phyloP scores from a whole-genome alignment of 2,797 vertebrate genomes.

The Kryptolebias ocellatus region DNA sequence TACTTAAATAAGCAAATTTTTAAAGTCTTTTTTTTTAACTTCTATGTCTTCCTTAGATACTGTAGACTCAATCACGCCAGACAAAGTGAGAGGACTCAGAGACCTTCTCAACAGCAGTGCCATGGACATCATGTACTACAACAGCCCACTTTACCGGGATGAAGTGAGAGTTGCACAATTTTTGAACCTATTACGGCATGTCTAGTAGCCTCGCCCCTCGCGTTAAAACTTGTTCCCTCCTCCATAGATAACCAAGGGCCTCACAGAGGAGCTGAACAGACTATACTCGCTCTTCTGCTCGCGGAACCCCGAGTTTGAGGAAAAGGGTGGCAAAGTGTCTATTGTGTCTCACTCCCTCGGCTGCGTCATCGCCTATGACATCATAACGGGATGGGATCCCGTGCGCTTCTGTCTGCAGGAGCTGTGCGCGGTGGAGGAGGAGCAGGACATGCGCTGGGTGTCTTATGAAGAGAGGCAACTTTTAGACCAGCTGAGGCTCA shows the following conservation, averaged over 20 bases:
- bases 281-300: constrained; percentile 95
- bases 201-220: accelerated
- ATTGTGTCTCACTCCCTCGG: constrained; percentile 97
- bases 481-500: constrained; percentile 88
- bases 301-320: constrained; percentile 94
- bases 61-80: constrained; percentile 97
- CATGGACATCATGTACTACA: constrained; percentile 99
- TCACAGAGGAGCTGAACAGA: constrained; percentile 95
- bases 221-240: neutral
- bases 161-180: constrained; percentile 82
- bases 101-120: constrained; percentile 99
- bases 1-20: neutral
- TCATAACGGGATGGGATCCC: constrained; percentile 98
- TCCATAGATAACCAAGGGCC: constrained; percentile 92
- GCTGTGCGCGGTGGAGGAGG: constrained; percentile 88
- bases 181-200: neutral
- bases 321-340: constrained; percentile 93
- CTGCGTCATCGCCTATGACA: constrained; percentile 98
- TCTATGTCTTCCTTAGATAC: constrained; percentile 84
- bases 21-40: neutral
- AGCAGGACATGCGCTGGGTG: constrained; percentile 86
- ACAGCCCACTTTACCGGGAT: constrained; percentile 96
- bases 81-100: constrained; percentile 94
- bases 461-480: constrained; percentile 89
- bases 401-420: constrained; percentile 92